Evolutionary conservation across 2,888 invertebrate genomes (phyloP), one percentile per base, ranked within the genome.

Genomic region (Toxonevra muliebris): DNA sequence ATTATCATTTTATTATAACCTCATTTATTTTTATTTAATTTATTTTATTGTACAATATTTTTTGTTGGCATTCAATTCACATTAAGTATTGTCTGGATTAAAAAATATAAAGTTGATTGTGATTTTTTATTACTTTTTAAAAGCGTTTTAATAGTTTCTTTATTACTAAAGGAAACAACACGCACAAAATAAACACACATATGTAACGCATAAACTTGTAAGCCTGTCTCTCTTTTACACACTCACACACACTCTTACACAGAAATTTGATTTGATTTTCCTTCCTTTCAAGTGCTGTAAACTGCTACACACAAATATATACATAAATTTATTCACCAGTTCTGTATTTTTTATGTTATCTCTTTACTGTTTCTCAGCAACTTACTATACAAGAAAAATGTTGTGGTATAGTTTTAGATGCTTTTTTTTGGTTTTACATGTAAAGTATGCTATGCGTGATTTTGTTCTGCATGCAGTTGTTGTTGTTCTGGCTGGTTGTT

Each of bases 331-430:
- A 30, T 30, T 30, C 2, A 30, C 3, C 30, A 30, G 7, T 4
- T 30, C 30, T 30, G 3, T 2, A 4, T 30, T 30, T 30, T 30
- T 7, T 30, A 30, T 30, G 30, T 30, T 30, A 30, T 30, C 2
- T 30, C 30, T 30, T 30, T 30, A 7, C 2, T 30, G 30, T 7
- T 30, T 30, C 30, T 30, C 30, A 7, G 30, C 30, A 30, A 30
- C 30, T 30, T 30, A 7, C n/a, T 30, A 7, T 30, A 30, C 30
- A 30, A 30, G 30, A 30, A 48, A 10, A 50, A 41, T 17, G 53
- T 61, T 65, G 65, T 65, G 41, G 65, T 50, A 65, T 65, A 66
- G 62, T 65, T 69, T 60, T 19, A 66, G 69, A 59, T 57, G 55
- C 40, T 60, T 13, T 53, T 50, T 61, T 20, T 30, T 30, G 13